phyloP scores from a whole-genome alignment of 2,797 vertebrate species.

The Ciconia nigra region DNA sequence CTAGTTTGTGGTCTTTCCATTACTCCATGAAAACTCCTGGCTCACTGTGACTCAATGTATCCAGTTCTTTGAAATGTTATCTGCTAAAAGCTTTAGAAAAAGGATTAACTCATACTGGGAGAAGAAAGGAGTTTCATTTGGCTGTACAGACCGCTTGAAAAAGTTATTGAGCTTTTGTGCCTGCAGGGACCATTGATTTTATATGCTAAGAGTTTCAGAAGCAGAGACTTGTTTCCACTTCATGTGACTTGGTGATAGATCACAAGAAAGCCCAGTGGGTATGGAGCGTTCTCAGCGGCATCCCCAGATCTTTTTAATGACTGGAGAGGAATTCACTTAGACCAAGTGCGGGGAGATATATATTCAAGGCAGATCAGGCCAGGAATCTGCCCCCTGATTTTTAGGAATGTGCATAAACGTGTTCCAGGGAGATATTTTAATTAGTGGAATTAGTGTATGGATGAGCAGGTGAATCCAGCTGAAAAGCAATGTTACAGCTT shows the following conservation, averaged over 20 bases:
- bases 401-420: background rate
- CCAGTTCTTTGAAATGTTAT: constrained; percentile 13
- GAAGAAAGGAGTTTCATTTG: background rate
- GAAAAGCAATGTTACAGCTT: background rate
- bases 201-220: background rate
- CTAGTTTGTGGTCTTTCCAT: background rate
- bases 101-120: background rate
- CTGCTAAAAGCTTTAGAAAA: background rate
- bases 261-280: background rate
- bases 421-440: background rate
- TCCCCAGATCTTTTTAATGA: background rate
- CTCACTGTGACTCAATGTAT: background rate
- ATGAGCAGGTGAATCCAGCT: background rate
- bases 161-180: background rate
- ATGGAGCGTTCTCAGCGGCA: background rate
- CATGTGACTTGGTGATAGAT: background rate
- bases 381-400: background rate
- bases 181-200: background rate
- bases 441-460: background rate
- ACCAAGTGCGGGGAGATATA: background rate
- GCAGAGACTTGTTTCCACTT: background rate
- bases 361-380: background rate
- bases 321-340: background rate
- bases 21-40: background rate
- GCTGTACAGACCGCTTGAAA: background rate